Evolutionary conservation across 2,888 invertebrate genomes (phyloP), one percentile per base, ranked within the genome.

Genomic region (Fragum sueziense): DNA sequence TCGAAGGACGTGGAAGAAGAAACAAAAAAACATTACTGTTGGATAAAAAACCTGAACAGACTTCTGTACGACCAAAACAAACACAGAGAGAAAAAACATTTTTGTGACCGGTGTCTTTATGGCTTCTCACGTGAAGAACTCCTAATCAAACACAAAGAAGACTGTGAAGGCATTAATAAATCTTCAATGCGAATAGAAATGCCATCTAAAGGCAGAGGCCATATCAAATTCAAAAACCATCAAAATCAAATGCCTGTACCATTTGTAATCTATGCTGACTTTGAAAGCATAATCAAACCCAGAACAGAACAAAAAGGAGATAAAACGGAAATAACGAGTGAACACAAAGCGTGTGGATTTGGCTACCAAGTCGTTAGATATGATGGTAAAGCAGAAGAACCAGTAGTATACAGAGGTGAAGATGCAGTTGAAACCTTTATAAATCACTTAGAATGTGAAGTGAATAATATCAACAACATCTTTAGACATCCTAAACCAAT

Each of bases 271-370:
- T 74, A 74, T 57, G 74, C 71, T 29, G 70, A 70, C 22, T 70
- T 70, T 70, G 74, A 74, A 67, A 67, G 74, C 25, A 33, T 74
- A 54, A 67, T 67, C 67, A 74, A 67, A 74, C 74, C 67, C 9
- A 74, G 54, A 74, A 22, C 65, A 73, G 65, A 73, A 70, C 34
- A 71, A 59, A 29, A 41, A 57, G 71, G 71, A 17, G 34, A 57
- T 25, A 2, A 67, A 71, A 67, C 68, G 51, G 51, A 71, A 72
- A 76, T 76, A 70, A 70, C 61, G 70, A 70, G 70, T 25, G 70
- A 70, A 65, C 76, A 76, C 14, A 37, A 71, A 67, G 71, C 76
- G 17, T 76, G 76, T 47, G 78, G 70, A 29, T 78, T 78, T 78
- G 75, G 70, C 33, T 70, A 70, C 52, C 69, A 75, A 70, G 69